These are phyloP conservation scores for Melinaea marsaeus DNA, from an alignment of 2,888 invertebrate species.

Conservation along the genomic window DNA sequence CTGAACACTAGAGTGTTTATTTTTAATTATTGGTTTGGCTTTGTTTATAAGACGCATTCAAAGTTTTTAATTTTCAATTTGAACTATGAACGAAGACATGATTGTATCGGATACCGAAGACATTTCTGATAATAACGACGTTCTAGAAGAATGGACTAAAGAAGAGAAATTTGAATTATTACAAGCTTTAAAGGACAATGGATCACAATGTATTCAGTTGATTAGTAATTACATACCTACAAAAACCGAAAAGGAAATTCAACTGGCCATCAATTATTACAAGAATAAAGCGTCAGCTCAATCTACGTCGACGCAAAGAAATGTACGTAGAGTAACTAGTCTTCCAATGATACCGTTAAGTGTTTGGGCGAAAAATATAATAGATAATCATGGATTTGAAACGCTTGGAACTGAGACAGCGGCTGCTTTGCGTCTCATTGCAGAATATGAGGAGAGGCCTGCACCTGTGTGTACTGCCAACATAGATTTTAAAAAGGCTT, in stretches of 20 bases:
- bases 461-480: conserved; percentile 40
- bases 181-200: conserved; percentile 44
- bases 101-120: not conserved
- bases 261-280: conserved; percentile 46
- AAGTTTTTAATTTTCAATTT: not conserved
- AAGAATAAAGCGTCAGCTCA: conserved; percentile 39
- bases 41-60: not conserved
- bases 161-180: conserved; percentile 53
- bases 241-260: conserved; percentile 48
- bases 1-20: no score
- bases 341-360: conserved; percentile 46
- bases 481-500: conserved; percentile 56
- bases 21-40: not conserved
- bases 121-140: conserved; percentile 5
- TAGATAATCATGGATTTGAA: conserved; percentile 43
- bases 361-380: conserved; percentile 56
- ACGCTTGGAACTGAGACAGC: conserved; percentile 56
- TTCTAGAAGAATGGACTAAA: conserved; percentile 51
- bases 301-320: conserved; percentile 19
- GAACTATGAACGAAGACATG: not conserved
- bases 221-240: conserved; percentile 41
- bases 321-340: conserved; percentile 29
- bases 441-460: conserved; percentile 60
- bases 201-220: conserved; percentile 40
- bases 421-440: conserved; percentile 56